Conservation (phyloP, 2,888 invertebrate species). For the Malthinus flaveolus region DNA sequence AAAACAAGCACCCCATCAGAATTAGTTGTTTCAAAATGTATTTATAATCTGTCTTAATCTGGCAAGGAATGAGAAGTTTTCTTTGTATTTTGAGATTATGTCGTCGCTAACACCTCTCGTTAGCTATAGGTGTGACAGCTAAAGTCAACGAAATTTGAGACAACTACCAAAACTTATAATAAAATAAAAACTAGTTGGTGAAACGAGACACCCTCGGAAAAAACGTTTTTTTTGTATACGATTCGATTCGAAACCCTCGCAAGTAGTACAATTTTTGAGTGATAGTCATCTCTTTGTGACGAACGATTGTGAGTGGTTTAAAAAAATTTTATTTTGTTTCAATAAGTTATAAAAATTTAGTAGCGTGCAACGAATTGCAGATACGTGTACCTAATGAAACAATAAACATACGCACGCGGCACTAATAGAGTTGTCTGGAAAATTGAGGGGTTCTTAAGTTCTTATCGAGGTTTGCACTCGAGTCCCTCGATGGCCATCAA, state of each 20-base stretch:
- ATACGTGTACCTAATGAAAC: slow-evolving; percentile 12
- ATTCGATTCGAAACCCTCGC: neutral
- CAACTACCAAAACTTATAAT: slow-evolving; percentile 43
- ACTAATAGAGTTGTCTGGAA: slow-evolving; percentile 42
- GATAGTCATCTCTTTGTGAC: no score
- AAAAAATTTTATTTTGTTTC: no score
- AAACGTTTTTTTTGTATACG: neutral
- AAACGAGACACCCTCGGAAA: slow-evolving; percentile 33
- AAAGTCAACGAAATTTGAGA: slow-evolving; percentile 49
- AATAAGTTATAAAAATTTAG: no score
- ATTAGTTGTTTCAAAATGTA: slow-evolving; percentile 53
- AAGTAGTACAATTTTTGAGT: neutral
- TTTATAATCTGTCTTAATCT: slow-evolving; percentile 53
- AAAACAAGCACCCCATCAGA: slow-evolving; percentile 37
- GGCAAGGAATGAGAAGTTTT: slow-evolving; percentile 47
- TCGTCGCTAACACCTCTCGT: slow-evolving; percentile 48
- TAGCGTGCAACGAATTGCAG: no score
- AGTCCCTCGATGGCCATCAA: slow-evolving; percentile 38
- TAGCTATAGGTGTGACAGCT: slow-evolving; percentile 38
- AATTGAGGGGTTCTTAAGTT: slow-evolving; percentile 19
- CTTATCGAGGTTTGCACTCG: slow-evolving; percentile 39
- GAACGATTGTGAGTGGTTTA: no score
- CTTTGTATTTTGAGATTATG: slow-evolving; percentile 47
- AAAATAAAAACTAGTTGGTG: slow-evolving; percentile 35
- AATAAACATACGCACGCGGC: slow-evolving; percentile 38